These are phyloP conservation scores for Podarcis cretensis DNA, from an alignment of 2,113 vertebrate genomes.

Conservation along the genomic window DNA sequence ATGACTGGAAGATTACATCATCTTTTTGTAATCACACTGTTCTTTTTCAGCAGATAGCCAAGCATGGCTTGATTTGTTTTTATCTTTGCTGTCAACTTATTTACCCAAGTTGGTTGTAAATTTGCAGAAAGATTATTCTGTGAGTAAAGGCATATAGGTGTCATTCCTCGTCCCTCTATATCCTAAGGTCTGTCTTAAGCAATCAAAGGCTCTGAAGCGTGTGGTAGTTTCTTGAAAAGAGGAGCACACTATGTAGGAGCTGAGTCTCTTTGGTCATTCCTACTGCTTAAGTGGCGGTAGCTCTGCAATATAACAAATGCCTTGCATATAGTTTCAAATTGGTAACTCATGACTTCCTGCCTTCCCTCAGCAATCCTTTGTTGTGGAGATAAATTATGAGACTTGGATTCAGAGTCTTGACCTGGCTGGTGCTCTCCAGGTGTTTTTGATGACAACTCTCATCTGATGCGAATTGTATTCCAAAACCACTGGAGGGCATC, in stretches of 20 bases:
- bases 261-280: not conserved
- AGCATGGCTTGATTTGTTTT: not conserved
- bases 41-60: not conserved
- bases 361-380: not conserved
- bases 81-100: not conserved
- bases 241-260: not conserved
- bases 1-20: not conserved
- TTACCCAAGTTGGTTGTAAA: not conserved
- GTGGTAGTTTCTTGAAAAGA: not conserved
- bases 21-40: not conserved
- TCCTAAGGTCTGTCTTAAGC: not conserved
- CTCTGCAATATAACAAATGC: not conserved
- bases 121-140: not conserved
- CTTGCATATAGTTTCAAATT: not conserved
- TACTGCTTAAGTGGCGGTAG: not conserved
- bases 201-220: not conserved
- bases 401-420: not conserved
- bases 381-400: not conserved
- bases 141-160: not conserved
- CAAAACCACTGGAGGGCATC: too few relatives aligned
- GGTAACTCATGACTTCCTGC: not conserved
- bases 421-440: too few relatives aligned
- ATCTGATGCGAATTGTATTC: too few relatives aligned
- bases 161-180: not conserved
- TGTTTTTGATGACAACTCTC: too few relatives aligned